phyloP scores from a whole-genome alignment of 2,113 vertebrate genomes.

The Heterocephalus glaber region DNA sequence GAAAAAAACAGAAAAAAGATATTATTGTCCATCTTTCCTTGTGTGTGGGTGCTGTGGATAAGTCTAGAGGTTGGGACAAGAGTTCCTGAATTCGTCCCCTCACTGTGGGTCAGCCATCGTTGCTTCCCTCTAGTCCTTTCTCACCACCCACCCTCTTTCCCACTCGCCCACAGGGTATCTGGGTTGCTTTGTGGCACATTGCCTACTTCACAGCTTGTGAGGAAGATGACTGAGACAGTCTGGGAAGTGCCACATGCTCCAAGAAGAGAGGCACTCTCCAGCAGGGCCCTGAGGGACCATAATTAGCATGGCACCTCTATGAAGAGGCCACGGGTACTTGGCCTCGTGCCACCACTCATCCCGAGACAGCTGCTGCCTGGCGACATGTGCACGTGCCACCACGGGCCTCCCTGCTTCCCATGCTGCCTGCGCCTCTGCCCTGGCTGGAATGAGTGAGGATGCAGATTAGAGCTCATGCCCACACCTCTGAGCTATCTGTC shows the following conservation, averaged over 20 bases:
- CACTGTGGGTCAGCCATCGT: accelerated
- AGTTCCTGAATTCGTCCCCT: neutral
- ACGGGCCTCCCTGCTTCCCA: neutral
- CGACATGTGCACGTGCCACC: accelerated
- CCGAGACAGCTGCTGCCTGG: conserved; percentile 63
- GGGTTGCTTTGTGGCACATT: accelerated
- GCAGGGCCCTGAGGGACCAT: conserved; percentile 21
- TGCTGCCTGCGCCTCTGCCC: neutral
- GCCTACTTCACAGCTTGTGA: neutral
- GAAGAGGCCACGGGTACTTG: conserved; percentile 65
- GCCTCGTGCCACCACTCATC: conserved; percentile 62
- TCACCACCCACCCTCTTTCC: neutral
- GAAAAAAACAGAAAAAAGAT: neutral
- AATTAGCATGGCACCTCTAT: conserved; percentile 45
- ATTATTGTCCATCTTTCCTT: neutral
- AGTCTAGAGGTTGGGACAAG: neutral
- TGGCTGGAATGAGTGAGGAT: neutral
- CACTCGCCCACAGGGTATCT: neutral
- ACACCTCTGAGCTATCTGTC: conserved; percentile 34
- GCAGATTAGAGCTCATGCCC: neutral
- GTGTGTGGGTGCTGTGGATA: neutral
- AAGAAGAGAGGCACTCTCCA: conserved; percentile 21
- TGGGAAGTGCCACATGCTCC: conserved; percentile 48
- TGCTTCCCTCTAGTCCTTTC: neutral
- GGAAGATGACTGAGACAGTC: neutral